These are phyloP conservation scores for Periparus ater DNA, from an alignment of 2,797 vertebrate genomes.

Conservation along the genomic window DNA sequence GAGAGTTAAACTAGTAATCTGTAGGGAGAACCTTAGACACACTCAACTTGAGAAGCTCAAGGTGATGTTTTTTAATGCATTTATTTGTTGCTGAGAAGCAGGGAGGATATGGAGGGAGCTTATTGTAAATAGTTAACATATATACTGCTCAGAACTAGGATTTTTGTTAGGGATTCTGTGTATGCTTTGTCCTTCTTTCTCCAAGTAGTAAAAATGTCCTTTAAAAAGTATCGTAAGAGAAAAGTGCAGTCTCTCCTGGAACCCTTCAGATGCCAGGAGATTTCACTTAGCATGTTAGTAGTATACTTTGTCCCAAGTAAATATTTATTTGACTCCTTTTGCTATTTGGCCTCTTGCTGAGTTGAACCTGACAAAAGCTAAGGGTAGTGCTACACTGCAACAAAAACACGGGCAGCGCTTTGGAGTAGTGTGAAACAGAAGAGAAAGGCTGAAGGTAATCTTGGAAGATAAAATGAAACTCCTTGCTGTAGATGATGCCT, in stretches of 20 bases:
- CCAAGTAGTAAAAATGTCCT: background rate
- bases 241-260: background rate
- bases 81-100: background rate
- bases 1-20: background rate
- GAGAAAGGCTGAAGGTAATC: slow-evolving; percentile 4
- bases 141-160: background rate
- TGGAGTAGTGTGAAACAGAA: background rate
- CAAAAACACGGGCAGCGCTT: background rate
- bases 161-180: background rate
- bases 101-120: background rate
- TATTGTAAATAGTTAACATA: background rate
- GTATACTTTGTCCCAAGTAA: background rate
- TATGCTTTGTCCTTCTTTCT: background rate
- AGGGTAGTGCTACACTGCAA: background rate
- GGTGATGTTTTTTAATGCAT: background rate
- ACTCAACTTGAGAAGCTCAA: background rate
- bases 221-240: background rate
- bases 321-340: background rate
- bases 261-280: background rate
- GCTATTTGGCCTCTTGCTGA: background rate
- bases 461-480: background rate
- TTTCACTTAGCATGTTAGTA: background rate
- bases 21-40: background rate
- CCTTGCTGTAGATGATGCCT: background rate
- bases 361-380: background rate